These are phyloP conservation scores for Reticulitermes lucifugus DNA, from an alignment of 2,888 invertebrate genomes.

Conservation along the genomic window DNA sequence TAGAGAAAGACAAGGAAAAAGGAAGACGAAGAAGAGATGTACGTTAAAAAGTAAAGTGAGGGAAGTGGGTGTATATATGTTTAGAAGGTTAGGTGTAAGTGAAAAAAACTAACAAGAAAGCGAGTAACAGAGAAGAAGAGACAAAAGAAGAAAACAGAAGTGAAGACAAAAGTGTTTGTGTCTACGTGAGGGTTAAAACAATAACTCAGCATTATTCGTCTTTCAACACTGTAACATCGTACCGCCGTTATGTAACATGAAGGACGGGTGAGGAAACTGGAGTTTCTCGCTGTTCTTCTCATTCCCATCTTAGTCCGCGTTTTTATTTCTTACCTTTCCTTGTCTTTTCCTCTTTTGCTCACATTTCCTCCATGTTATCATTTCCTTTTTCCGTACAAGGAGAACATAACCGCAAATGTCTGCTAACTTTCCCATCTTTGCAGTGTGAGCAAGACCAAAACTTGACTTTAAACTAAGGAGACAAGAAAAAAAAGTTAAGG, in stretches of 20 bases:
- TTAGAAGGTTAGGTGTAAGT: background rate
- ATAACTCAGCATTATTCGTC: constrained; percentile 52
- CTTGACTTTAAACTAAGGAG: constrained; percentile 17
- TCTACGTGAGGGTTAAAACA: constrained; percentile 45
- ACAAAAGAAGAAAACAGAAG: background rate
- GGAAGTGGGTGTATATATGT: background rate
- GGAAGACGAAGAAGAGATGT: background rate
- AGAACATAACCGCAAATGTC: background rate
- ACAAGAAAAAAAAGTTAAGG: background rate
- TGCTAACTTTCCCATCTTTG: constrained; percentile 16
- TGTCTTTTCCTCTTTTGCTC: constrained; percentile 35
- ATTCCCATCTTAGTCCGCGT: background rate
- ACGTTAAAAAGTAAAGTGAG: background rate
- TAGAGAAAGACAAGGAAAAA: background rate
- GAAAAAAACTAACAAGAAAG: constrained; percentile 6
- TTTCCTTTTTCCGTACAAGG: constrained; percentile 48
- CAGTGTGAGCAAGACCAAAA: constrained; percentile 15
- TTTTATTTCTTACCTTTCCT: background rate
- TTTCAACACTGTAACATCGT: constrained; percentile 46
- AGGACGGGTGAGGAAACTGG: background rate
- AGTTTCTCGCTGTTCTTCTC: constrained; percentile 7
- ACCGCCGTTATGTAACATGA: constrained; percentile 34
- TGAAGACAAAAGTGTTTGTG: constrained; percentile 32
- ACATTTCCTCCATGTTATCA: constrained; percentile 51
- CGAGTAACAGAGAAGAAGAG: constrained; percentile 4